Evolutionary conservation across 1,140 invertebrate genomes (phyloP).

Genomic region (Nylanderia fulva): DNA sequence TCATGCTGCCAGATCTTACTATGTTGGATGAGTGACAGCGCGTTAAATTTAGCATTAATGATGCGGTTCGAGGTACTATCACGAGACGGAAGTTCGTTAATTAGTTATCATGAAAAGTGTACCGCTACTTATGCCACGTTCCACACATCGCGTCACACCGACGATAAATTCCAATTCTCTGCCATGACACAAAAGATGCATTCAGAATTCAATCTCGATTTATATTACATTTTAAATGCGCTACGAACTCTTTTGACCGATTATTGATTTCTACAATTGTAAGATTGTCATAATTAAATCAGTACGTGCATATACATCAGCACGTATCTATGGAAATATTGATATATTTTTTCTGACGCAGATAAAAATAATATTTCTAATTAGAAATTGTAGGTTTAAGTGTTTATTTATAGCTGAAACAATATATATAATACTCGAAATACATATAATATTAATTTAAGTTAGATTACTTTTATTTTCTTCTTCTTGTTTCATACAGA

Average conservation of each 20-base stretch:
- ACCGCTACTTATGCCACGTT: slow-evolving; percentile 34
- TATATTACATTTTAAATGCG: neutral
- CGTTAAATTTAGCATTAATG: slow-evolving; percentile 72
- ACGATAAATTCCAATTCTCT: neutral
- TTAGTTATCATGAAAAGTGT: slow-evolving; percentile 62
- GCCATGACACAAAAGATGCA: neutral
- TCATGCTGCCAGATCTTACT: slow-evolving; percentile 60
- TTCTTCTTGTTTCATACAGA: neutral
- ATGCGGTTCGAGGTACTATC: slow-evolving; percentile 59
- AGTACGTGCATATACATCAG: too few relatives aligned
- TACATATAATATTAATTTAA: neutral
- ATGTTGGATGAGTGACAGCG: slow-evolving; percentile 64
- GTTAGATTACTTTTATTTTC: neutral
- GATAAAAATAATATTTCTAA: neutral
- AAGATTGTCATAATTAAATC: neutral
- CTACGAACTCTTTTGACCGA: neutral
- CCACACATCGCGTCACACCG: slow-evolving; percentile 3
- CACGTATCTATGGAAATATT: neutral
- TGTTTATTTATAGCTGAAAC: neutral
- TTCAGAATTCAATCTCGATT: neutral
- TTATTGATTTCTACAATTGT: neutral
- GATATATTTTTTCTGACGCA: neutral
- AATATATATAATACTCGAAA: neutral
- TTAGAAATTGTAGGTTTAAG: neutral
- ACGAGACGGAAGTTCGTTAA: slow-evolving; percentile 60